Base-by-base conservation (phyloP, 1,140 invertebrate genomes). In the Harpegnathos saltator region DNA sequence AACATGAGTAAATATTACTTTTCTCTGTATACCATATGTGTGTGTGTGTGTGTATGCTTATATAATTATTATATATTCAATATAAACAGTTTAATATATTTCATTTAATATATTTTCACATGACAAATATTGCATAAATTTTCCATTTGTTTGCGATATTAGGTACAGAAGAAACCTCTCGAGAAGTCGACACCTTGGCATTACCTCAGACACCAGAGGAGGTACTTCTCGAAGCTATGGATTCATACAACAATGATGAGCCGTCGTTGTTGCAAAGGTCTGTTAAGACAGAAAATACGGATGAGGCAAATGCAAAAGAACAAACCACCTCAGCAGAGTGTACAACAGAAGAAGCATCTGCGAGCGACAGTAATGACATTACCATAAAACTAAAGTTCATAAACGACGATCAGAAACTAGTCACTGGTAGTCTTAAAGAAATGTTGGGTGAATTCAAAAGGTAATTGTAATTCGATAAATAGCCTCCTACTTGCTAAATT, bases 361-460 rank as follows among this genome's bases (percentile, higher is more conserved):
- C 71, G 17, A 82, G 24, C 22, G 74, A 90, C 69, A 90, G 86
- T 44, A 94, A 94, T 58, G 94, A 95, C 77, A 97, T 98, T 85
- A 95, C 96, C 54, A 97, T 98, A 82, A 96, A 97, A 89, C 93
- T 98, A 2, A 98, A 98, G 92, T 98, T 97, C 91, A 95, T 98
- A 52, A 98, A 98, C 92, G 98, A 98, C 90, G 97, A 97, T 61
- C 95, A 97, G 84, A 97, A 97, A 93, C 92, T 97, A 73, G 98
- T 98, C 0, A 96, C 96, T 89, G 97, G 97, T 3, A 96, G 95
- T 82, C 95, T 97, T 33, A 95, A 96, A 83, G 97, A 98, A 92
- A 95, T 96, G 75, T 94, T 99, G 82, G 97, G 96, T 71, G 97
- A 98, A 93, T 99, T 99, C 94, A 98, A 98, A 96, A 97, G 96